Base-by-base conservation (phyloP, 2,113 vertebrate species). In the Tychaedon coryphoeus region DNA sequence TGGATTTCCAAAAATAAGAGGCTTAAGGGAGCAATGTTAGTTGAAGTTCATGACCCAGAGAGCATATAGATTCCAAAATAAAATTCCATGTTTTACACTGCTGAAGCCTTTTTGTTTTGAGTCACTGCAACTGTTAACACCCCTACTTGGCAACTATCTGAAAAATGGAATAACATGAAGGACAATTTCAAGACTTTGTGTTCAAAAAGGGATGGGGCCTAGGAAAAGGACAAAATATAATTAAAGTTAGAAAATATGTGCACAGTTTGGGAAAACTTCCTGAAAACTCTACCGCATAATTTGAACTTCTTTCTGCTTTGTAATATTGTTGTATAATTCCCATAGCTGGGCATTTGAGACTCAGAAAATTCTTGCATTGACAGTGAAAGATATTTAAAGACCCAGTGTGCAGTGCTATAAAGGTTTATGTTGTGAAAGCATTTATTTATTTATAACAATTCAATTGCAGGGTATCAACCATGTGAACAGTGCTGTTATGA, bases 401-500 rank as follows among this genome's bases (percentile, higher is more conserved):
- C 12, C 11, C 48, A 19, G 7, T n/a, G 9, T 71, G 22, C 13
- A 62, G 10, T 66, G 23, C 47, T 75, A 36, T 47, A 92, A 86
- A 86, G 26, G 8, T 87, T 94, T 88, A 66, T 89, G 14, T 79
- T 67, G 19, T 81, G 74, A 91, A 96, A 88, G 57, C 23, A 82
- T 95, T 96, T 92, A 88, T 71, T 36, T 45, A 86, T 94, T 88
- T 77, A 67, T 82, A 93, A 48, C 51, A 62, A 13, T 81, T 94
- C 48, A 80, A 2, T 81, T 92, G 51, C 29, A 92, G 53, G 4
- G 15, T 48, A 88, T 86, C 79, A 48, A 43, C 88, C 13, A 45
- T 43, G 47, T 60, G 65, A 94, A 56, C 19, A 66, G 28, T 17
- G 65, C 15, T 72, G 25, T 93, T 64, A 77, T 80, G 71, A 95